Conservation (phyloP, 2,888 invertebrate species). For the Brachypterus glaber region DNA sequence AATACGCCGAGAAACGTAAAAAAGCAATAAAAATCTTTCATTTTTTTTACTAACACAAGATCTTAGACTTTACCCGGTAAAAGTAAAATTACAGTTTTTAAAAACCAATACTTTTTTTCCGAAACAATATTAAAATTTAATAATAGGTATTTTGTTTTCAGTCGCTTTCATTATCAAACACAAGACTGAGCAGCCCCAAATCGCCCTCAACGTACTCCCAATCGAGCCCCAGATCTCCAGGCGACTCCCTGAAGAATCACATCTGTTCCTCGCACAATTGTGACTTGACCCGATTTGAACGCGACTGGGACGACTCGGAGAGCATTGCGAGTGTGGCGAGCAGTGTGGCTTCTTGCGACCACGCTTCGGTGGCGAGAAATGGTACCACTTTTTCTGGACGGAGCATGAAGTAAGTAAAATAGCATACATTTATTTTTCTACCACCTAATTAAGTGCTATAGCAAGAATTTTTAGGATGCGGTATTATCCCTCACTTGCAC, state of each 20-base stretch:
- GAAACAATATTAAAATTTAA: not conserved
- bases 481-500: no score
- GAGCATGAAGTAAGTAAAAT: conserved; percentile 39
- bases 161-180: conserved; percentile 37
- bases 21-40: no score
- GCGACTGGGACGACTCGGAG: conserved; percentile 55
- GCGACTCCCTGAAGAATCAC: conserved; percentile 38
- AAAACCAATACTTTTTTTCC: not conserved
- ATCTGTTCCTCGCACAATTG: conserved; percentile 48
- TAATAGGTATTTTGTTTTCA: conserved; percentile 29
- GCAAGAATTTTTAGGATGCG: no score
- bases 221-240: conserved; percentile 29
- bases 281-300: not conserved
- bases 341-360: conserved; percentile 72
- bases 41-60: no score
- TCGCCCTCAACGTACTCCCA: conserved; percentile 27
- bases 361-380: conserved; percentile 67
- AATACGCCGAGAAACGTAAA: no score
- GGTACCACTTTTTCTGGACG: conserved; percentile 49
- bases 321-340: conserved; percentile 70
- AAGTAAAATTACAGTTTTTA: no score
- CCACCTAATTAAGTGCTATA: no score
- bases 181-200: conserved; percentile 29
- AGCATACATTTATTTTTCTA: no score
- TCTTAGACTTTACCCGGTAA: no score